Base-by-base conservation (phyloP, 1,140 invertebrate species). In the Temnothorax longispinosus region DNA sequence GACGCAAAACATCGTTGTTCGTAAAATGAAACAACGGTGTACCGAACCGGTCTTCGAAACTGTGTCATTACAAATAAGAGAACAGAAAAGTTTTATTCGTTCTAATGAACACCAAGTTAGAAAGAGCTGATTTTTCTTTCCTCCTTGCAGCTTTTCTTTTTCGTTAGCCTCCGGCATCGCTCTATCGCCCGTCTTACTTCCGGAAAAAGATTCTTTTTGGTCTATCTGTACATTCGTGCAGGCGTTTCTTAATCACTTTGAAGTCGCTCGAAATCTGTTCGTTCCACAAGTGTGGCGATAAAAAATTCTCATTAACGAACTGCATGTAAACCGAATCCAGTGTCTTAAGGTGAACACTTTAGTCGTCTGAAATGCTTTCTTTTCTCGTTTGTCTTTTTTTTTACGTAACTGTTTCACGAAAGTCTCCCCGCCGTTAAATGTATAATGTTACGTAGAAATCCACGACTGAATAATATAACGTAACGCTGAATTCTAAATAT, bases 111-210 rank as follows among this genome's bases (percentile, higher is more conserved):
- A 80, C 76, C 38, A 64, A 85, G 41, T 77, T 62, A 27, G 56
- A 85, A 77, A 77, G 56, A 58, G 35, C 71, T 81, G 81, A 85
- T 58, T 78, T 80, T 78, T 80, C 38, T 80, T 69, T 58, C 32
- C 74, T 69, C 38, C 35, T 71, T 72, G 32, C 27, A 56, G 21
- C 32, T 56, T 56, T 56, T 21, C 74, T 81, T 52, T 65, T 74
- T 71, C 50, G 50, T 41, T 78, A 64, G 27, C 11, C 44, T 7
- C 8, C 38, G 64, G 65, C 64, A 69, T 80, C 77, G 32, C 47
- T 80, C 62, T 80, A 80, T 81, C 77, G 21, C 54, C 52, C 15
- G 47, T 72, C 65, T 72, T 81, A 71, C 47, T 81, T 71, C 65
- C 58, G 58, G 64, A 27, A 71, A n/a, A 67, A 35, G 64, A 71